These are phyloP conservation scores for Epistrophe eligans DNA, from an alignment of 2,888 invertebrate genomes.

Conservation along the genomic window DNA sequence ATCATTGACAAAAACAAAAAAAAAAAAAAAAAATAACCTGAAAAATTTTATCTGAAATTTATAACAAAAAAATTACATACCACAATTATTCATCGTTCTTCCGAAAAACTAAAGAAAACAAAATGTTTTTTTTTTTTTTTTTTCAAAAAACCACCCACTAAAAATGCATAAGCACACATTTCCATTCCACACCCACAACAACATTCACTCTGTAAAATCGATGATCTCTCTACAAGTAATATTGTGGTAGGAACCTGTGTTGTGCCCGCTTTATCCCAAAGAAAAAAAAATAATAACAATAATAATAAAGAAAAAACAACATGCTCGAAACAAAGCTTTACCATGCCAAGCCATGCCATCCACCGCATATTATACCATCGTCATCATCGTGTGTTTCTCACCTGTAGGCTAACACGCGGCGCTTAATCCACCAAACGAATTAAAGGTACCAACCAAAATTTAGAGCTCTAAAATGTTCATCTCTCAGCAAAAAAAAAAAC, in stretches of 20 bases:
- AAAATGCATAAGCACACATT: slow-evolving; percentile 52
- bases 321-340: slow-evolving; percentile 48
- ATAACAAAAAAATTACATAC: no score
- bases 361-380: neutral
- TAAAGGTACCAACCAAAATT: slow-evolving; percentile 21
- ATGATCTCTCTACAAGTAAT: slow-evolving; percentile 43
- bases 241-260: slow-evolving; percentile 39
- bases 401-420: slow-evolving; percentile 75
- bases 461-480: slow-evolving; percentile 67
- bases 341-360: slow-evolving; percentile 12
- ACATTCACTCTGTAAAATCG: slow-evolving; percentile 55
- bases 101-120: slow-evolving; percentile 38
- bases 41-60: no score
- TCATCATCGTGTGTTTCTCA: slow-evolving; percentile 65
- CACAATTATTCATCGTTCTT: slow-evolving; percentile 32
- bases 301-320: no score
- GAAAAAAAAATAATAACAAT: slow-evolving; percentile 1
- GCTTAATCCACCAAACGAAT: slow-evolving; percentile 64
- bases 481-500: slow-evolving; percentile 10
- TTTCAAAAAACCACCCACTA: slow-evolving; percentile 56
- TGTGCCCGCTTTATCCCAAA: slow-evolving; percentile 1
- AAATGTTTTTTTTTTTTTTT: neutral
- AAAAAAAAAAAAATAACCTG: neutral
- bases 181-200: slow-evolving; percentile 63
- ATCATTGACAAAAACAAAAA: neutral